phyloP scores from a whole-genome alignment of 2,797 vertebrate species.

The Leptodactylus fallax region DNA sequence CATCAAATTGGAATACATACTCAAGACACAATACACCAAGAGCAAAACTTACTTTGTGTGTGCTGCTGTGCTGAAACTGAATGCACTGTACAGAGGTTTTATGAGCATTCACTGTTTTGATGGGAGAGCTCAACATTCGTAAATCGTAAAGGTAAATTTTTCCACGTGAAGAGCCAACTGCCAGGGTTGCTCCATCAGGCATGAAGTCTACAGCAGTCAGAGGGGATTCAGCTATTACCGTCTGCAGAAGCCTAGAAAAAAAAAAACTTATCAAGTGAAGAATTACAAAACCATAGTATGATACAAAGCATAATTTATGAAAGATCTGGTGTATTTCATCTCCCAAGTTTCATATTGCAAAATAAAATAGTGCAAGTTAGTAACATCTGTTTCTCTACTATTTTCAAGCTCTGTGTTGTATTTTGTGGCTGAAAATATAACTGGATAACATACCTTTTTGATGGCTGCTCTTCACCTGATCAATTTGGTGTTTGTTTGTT shows the following conservation, averaged over 20 bases:
- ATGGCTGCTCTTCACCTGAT: too few species aligned
- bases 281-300: neutral
- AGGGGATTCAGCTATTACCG: constrained; percentile 87
- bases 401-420: too few species aligned
- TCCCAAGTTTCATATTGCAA: too few species aligned
- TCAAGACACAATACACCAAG: neutral
- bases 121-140: constrained; percentile 87
- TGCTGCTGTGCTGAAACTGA: constrained; percentile 83
- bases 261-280: neutral
- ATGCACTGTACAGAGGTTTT: constrained; percentile 93
- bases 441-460: too few species aligned
- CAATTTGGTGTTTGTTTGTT: too few species aligned
- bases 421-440: too few species aligned
- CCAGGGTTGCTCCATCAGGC: constrained; percentile 90
- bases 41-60: constrained; percentile 72
- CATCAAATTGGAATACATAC: too few species aligned
- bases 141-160: constrained; percentile 95
- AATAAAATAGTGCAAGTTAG: too few species aligned
- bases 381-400: too few species aligned
- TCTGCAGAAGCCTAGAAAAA: constrained; percentile 82
- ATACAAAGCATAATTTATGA: neutral
- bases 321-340: too few species aligned
- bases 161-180: constrained; percentile 91
- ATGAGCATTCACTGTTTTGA: constrained; percentile 86
- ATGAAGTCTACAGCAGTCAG: constrained; percentile 93